Evolutionary conservation across 2,797 vertebrate species (phyloP).

Genomic region (Oryzias dopingdopingensis): DNA sequence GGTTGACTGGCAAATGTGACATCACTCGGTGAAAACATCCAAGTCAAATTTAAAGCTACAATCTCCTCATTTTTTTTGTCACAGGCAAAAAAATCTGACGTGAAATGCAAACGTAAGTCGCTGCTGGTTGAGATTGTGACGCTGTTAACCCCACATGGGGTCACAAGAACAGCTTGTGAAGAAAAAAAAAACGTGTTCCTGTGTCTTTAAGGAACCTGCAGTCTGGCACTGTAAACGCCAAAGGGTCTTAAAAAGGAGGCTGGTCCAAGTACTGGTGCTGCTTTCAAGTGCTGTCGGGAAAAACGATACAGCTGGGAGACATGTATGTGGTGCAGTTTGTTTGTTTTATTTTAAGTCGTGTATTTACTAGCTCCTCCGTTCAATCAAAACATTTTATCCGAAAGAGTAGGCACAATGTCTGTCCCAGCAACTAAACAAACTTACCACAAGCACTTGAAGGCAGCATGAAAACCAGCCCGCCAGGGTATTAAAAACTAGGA

Average conservation of each 20-base stretch:
- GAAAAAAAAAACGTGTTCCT: slow-evolving; percentile 81
- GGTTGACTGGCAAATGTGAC: slow-evolving; percentile 88
- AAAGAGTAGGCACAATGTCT: too few relatives aligned
- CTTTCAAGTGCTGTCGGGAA: slow-evolving; percentile 68
- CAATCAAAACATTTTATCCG: slow-evolving; percentile 19
- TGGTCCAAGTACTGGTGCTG: slow-evolving; percentile 81
- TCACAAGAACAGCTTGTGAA: slow-evolving; percentile 61
- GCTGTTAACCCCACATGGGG: slow-evolving; percentile 73
- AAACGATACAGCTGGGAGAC: too few relatives aligned
- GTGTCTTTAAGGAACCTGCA: slow-evolving; percentile 98
- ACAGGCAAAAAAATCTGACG: slow-evolving; percentile 73
- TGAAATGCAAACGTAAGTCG: slow-evolving; percentile 69
- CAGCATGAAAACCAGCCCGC: slow-evolving; percentile 90
- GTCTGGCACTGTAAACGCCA: slow-evolving; percentile 98
- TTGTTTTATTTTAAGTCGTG: too few relatives aligned
- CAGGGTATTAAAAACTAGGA: slow-evolving; percentile 91
- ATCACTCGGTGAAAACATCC: slow-evolving; percentile 76
- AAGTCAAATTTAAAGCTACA: slow-evolving; percentile 95
- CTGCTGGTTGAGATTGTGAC: slow-evolving; percentile 64
- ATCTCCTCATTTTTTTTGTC: slow-evolving; percentile 83
- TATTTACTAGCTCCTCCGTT: slow-evolving; percentile 15
- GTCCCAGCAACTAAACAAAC: slow-evolving; percentile 27
- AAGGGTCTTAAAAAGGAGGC: slow-evolving; percentile 79
- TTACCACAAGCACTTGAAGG: slow-evolving; percentile 69
- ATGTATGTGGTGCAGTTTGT: too few relatives aligned